These are phyloP conservation scores for Mustela lutreola DNA, from an alignment of 2,113 vertebrate genomes.

Conservation along the genomic window DNA sequence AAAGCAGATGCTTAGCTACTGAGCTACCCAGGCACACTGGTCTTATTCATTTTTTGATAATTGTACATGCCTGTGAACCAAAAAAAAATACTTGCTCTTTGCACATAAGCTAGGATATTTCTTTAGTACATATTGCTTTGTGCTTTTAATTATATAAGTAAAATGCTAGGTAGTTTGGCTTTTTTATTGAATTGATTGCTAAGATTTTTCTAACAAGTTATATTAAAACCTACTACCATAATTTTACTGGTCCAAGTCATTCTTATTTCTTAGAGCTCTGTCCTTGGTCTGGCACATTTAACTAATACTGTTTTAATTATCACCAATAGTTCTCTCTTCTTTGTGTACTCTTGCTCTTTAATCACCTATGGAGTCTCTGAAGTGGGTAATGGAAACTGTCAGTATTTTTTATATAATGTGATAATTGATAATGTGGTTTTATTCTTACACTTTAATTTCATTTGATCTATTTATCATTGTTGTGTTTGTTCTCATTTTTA, in stretches of 20 bases:
- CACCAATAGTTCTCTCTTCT: neutral
- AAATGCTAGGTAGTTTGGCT: constrained; percentile 11
- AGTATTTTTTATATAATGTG: neutral
- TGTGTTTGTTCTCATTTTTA: neutral
- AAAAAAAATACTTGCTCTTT: constrained; percentile 19
- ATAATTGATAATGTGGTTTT: neutral
- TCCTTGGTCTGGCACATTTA: neutral
- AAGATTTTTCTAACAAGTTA: constrained; percentile 45
- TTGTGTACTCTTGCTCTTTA: constrained; percentile 20
- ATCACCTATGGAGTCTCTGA: neutral
- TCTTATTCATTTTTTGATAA: constrained; percentile 41
- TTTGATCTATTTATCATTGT: neutral
- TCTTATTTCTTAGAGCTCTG: neutral
- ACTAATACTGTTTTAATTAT: neutral
- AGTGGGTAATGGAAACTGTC: neutral
- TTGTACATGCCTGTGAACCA: constrained; percentile 1
- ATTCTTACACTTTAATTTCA: constrained; percentile 39
- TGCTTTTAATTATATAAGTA: constrained; percentile 36
- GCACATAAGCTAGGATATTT: neutral
- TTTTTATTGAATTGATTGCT: constrained; percentile 31
- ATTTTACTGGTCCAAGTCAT: neutral
- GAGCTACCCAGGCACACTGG: neutral
- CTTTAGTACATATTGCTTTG: constrained; percentile 36
- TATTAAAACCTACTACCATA: neutral
- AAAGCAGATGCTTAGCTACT: too few relatives aligned